phyloP scores from a whole-genome alignment of 2,888 invertebrate species.

The Andrena fulva region DNA sequence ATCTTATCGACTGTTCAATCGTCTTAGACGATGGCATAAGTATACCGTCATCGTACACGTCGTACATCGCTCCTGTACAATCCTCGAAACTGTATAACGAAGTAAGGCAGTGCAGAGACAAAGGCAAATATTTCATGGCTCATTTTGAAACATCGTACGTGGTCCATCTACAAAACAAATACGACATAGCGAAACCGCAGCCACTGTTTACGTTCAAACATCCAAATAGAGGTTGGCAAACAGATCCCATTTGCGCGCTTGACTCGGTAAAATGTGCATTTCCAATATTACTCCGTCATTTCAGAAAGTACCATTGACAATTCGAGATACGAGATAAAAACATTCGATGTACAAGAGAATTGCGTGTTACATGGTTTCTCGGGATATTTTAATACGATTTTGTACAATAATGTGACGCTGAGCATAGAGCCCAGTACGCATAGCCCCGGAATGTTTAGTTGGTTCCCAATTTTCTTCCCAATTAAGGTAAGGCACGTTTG shows the following conservation, averaged over 20 bases:
- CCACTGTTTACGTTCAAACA: conserved; percentile 95
- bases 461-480: conserved; percentile 99
- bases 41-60: conserved; percentile 95
- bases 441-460: conserved; percentile 97
- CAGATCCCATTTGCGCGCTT: conserved; percentile 32
- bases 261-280: not conserved
- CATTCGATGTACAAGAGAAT: conserved; percentile 90
- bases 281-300: conserved; percentile 53
- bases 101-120: conserved; percentile 86
- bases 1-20: conserved; percentile 7
- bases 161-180: conserved; percentile 94
- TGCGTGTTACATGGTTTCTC: conserved; percentile 96
- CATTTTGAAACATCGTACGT: conserved; percentile 95
- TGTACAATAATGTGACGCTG: conserved; percentile 93
- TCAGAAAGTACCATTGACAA: conserved; percentile 88
- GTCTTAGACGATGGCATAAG: conserved; percentile 92
- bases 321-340: conserved; percentile 89
- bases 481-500: conserved; percentile 88
- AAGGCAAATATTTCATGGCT: conserved; percentile 86
- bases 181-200: conserved; percentile 91
- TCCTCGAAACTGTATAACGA: conserved; percentile 95
- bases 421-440: conserved; percentile 96
- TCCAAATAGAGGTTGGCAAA: conserved; percentile 90
- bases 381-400: conserved; percentile 96
- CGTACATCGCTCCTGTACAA: conserved; percentile 96